phyloP scores from a whole-genome alignment of 2,797 vertebrate species.

The Eptatretus atami region DNA sequence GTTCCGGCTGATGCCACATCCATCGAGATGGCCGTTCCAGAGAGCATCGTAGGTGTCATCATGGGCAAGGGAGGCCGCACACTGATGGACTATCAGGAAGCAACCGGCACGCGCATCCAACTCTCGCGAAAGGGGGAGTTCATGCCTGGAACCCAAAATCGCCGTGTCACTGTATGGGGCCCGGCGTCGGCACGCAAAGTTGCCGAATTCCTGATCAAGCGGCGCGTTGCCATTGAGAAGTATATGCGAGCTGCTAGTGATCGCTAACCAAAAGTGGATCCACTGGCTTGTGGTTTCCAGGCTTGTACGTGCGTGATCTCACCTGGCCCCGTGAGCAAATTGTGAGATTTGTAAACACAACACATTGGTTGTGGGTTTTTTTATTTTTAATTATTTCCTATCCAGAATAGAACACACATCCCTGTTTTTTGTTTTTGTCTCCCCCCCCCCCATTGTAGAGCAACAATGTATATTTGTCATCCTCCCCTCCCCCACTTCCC shows the following conservation, averaged over 20 bases:
- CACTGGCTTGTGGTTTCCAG: no score
- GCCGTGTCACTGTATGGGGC: neutral
- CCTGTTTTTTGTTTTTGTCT: no score
- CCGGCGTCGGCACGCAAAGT: neutral
- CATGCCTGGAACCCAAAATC: conserved; percentile 1
- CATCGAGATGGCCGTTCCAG: conserved; percentile 5
- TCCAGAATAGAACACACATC: no score
- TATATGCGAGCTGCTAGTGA: neutral
- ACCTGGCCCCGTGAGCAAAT: no score
- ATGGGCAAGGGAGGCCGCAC: conserved; percentile 4
- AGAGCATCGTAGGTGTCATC: neutral
- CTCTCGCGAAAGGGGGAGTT: neutral
- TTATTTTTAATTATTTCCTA: no score
- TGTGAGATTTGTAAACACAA: no score
- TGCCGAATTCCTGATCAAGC: conserved; percentile 3
- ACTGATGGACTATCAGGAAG: conserved; percentile 3
- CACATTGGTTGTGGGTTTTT: no score
- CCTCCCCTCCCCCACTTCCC: no score
- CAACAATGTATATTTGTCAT: no score
- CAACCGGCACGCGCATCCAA: conserved; percentile 4
- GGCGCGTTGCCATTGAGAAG: conserved; percentile 2
- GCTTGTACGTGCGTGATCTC: no score
- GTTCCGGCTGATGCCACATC: neutral
- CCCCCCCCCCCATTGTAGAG: no score
- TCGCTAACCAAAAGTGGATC: neutral